Evolutionary conservation across 2,797 vertebrate genomes (phyloP).

Genomic region (Danio choprae): DNA sequence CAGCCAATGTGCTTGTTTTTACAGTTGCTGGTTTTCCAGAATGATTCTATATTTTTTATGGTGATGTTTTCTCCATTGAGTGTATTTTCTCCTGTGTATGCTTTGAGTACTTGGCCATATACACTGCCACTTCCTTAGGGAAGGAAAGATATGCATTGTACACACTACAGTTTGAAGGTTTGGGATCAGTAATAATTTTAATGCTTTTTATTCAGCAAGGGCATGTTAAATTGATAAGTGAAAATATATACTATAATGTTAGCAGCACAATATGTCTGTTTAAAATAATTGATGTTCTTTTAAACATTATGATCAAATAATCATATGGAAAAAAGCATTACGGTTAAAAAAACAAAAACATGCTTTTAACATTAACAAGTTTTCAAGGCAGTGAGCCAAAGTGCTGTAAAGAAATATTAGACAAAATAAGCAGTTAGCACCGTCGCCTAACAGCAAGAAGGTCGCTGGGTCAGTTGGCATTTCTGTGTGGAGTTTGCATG

Average conservation of each 20-base stretch:
- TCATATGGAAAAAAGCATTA: too few relatives aligned
- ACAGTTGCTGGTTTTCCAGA: neutral
- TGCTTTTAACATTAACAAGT: too few relatives aligned
- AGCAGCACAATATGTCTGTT: neutral
- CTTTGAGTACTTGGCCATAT: constrained; percentile 45
- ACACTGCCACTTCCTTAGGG: constrained; percentile 6
- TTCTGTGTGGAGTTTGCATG: too few relatives aligned
- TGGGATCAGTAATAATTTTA: neutral
- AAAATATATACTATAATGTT: neutral
- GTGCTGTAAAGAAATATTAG: too few relatives aligned
- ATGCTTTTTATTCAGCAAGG: neutral
- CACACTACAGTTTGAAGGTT: neutral
- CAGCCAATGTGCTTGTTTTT: constrained; percentile 10
- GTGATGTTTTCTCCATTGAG: constrained; percentile 37
- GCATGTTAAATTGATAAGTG: neutral
- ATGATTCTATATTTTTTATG: constrained; percentile 17
- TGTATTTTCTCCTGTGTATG: constrained; percentile 34
- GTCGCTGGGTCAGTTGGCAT: too few relatives aligned
- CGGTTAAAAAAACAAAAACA: too few relatives aligned
- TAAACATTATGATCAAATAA: neutral
- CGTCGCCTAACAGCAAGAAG: too few relatives aligned
- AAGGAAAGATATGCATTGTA: constrained; percentile 8
- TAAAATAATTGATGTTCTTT: neutral
- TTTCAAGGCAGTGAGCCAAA: too few relatives aligned
- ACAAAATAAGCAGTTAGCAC: too few relatives aligned